Conservation (phyloP, 2,113 vertebrate species). For the Zingel zingel region DNA sequence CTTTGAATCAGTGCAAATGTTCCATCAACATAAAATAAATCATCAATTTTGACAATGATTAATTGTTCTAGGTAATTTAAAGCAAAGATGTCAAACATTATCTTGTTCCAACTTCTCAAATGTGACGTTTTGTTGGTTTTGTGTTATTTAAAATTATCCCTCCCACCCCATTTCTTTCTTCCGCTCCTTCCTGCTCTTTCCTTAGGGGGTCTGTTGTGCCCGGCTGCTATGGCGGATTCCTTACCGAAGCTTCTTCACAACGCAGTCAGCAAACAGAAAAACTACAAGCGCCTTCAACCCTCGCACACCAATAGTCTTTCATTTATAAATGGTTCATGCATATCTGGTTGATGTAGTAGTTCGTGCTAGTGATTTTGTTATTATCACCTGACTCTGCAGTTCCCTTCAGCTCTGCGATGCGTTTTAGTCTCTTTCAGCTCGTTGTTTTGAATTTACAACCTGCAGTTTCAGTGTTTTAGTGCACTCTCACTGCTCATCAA, state of each 20-base stretch:
- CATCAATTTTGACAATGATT: background rate
- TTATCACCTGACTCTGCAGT: background rate
- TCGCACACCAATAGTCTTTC: no score
- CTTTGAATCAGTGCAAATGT: background rate
- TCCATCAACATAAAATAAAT: background rate
- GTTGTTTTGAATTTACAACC: background rate
- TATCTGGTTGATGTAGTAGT: no score
- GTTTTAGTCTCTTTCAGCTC: background rate
- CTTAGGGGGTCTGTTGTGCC: no score
- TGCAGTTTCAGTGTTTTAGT: background rate
- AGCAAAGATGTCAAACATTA: background rate
- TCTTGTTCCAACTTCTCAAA: background rate
- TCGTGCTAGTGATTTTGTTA: no score
- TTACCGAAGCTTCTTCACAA: no score
- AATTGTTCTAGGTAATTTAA: background rate
- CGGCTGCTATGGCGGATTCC: no score
- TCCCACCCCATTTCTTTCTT: no score
- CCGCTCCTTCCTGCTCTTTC: no score
- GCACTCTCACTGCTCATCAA: background rate
- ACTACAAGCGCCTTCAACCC: no score
- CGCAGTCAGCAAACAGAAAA: no score
- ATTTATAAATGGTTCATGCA: no score
- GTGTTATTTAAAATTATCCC: background rate
- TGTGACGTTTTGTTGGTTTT: background rate
- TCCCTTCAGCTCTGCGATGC: background rate